Conservation (phyloP, 2,113 vertebrate species). For the Microcebus jonahi region DNA sequence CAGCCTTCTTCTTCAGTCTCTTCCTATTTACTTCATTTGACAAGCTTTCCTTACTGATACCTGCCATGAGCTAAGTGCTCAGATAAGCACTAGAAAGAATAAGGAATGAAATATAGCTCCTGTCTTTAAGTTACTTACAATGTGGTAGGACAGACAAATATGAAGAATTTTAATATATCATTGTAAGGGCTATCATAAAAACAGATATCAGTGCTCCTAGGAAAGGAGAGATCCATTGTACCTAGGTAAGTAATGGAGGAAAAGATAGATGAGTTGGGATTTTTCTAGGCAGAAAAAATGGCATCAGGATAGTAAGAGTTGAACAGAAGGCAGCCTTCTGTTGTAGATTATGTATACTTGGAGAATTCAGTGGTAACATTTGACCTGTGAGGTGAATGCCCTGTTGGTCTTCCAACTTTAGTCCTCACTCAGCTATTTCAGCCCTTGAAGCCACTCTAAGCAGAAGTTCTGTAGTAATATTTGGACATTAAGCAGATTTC, state of each 20-base stretch:
- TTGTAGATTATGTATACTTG: neutral
- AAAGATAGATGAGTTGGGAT: neutral
- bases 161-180: neutral
- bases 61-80: neutral
- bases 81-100: neutral
- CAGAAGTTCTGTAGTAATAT: conserved; percentile 7
- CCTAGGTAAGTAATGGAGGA: neutral
- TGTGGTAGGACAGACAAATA: neutral
- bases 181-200: neutral
- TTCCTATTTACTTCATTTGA: neutral
- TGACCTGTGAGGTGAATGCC: neutral
- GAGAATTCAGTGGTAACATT: neutral
- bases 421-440: neutral
- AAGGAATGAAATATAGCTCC: neutral
- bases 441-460: neutral
- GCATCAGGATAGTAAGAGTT: neutral
- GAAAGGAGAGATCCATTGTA: neutral
- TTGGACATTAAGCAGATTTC: neutral
- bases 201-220: neutral
- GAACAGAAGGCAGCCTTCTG: neutral
- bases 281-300: neutral
- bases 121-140: neutral
- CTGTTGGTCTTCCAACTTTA: neutral
- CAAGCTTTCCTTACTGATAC: neutral
- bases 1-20: neutral